Evolutionary conservation across 2,888 invertebrate genomes (phyloP), one percentile per base, ranked within the genome.

Genomic region (Caradrina clavipalpis): DNA sequence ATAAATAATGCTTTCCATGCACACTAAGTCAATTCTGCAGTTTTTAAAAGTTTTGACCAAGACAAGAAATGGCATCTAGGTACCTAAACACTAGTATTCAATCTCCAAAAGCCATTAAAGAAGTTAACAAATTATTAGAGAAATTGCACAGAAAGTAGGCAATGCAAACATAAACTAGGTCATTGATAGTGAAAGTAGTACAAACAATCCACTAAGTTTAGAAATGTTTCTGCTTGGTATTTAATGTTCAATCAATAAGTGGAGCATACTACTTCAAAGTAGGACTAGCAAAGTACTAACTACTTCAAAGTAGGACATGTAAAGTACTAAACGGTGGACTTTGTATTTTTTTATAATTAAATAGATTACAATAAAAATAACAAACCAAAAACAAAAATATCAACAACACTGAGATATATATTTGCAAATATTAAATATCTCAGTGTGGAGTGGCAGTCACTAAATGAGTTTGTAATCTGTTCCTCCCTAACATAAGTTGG

Each of bases 121-220:
- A n/a, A 31, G 22, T 75, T 42, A 31, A 19, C 2, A 45, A 49
- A 19, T 26, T 51, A 49, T 47, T 39, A 7, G 53, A 47, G 39
- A 69, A 71, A 75, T 58, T 58, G 1, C 21, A 45, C 35, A 69
- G 53, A 69, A 71, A 72, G 61, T 77, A 49, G 49, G 51, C 19
- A 54, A 57, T 45, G n/a, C 8, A 45, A 53, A 57, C 21, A 31
- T 54, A 55, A 76, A 62, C 49, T 74, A 58, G 79, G 76, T 56
- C 75, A 74, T 55, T 42, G 31, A 62, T 45, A 74, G 76, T 57
- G 75, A 79, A 76, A 79, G 67, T 57, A 11, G 51, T 49, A 50
- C 45, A 77, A 47, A 22, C 0, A 49, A 47, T 22, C n/a, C 11
- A 45, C 13, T 47, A 53, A 15, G 11, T 31, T 35, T n/a, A 49